Evolutionary conservation across 1,140 invertebrate species (phyloP), one percentile per base, ranked within the genome.

Genomic region (Calephelis nemesis): DNA sequence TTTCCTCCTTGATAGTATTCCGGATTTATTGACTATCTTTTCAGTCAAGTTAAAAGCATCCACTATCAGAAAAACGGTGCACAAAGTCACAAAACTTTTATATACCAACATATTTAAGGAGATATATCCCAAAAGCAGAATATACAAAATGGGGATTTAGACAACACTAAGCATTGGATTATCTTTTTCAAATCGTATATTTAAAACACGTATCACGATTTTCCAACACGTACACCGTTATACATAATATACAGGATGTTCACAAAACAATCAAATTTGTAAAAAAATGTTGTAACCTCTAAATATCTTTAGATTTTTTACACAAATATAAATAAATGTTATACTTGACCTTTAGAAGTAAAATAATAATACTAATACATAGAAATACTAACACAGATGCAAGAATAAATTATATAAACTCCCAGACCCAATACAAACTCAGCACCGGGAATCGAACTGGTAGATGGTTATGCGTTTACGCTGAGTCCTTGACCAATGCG

Each of bases 1-100:
- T 78, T 94, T 95, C 74, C 92, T 93, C 68, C 96, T 92, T 1
- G 94, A 94, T 68, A 95, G 87, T 71, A 93, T 69, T 71, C 74
- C 73, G 67, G 69, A 77, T 65, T 65, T 80, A 39, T 69, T 72
- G 19, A 39, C 19, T 1, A 39, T 19, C 4, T 47, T 39, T 19
- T 54, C 39, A 13, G 39, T 54, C 39, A 19, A 40, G 12, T 65
- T 54, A 7, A 13, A 11, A 15, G n/a, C 50, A 11, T 58, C 49
- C n/a, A n/a, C 50, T 45, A 58, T 12, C 10, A 66, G 13, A 42
- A 66, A 10, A 54, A 13, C 15, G 3, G 11, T 42, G 39, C 13
- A 58, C 6, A 45, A 15, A 45, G 13, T 7, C 5, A 63, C 30
- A 4, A 47, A 30, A 63, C 62, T 47, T 15, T 47, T 39, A 30